These are phyloP conservation scores for Lagenorhynchus albirostris DNA, from an alignment of 2,113 vertebrate genomes.

Conservation along the genomic window DNA sequence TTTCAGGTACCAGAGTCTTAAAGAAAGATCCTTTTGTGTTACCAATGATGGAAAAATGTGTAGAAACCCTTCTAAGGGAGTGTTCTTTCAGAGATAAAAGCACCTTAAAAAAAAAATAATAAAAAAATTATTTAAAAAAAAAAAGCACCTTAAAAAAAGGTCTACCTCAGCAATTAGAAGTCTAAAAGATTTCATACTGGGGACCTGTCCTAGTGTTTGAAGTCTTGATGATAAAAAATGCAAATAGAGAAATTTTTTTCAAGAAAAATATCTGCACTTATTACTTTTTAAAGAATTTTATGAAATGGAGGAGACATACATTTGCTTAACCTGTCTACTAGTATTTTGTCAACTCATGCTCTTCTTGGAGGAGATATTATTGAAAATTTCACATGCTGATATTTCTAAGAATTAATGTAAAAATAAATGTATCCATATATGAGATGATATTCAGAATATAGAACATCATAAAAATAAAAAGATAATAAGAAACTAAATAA, in stretches of 20 bases:
- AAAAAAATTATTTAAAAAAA: no score
- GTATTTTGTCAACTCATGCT: neutral
- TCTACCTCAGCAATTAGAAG: neutral
- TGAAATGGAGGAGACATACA: neutral
- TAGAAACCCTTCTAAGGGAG: neutral
- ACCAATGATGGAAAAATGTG: neutral
- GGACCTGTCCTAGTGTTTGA: neutral
- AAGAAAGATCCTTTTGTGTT: neutral
- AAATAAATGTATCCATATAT: neutral
- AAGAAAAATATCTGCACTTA: neutral
- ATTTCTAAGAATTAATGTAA: neutral
- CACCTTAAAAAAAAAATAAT: neutral
- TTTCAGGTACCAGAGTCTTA: neutral
- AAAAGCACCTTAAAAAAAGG: neutral
- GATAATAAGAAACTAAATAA: neutral
- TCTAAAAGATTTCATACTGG: neutral
- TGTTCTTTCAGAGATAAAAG: neutral
- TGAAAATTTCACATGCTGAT: neutral
- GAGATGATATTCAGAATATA: neutral
- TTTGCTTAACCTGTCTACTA: neutral
- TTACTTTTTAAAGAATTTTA: neutral
- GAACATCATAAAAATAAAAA: neutral
- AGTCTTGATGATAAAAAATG: neutral
- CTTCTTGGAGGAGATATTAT: neutral
- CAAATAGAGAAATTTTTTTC: neutral